Conservation (phyloP, 2,797 vertebrate species). For the Orientallactaga sibirica region DNA sequence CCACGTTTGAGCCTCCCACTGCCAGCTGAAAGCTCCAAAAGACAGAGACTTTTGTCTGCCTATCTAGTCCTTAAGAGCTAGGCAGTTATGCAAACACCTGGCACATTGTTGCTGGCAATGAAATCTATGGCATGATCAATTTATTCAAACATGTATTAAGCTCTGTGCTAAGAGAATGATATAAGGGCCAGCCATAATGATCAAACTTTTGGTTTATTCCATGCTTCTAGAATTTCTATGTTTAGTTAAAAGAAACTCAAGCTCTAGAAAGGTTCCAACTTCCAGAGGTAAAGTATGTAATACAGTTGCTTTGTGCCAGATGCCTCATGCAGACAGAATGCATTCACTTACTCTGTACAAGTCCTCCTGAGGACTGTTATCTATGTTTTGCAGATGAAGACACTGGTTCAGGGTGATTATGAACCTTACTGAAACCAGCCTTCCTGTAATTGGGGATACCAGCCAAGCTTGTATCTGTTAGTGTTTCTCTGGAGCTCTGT, state of each 20-base stretch:
- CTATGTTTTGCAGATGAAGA: conserved; percentile 8
- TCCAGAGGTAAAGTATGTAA: not conserved
- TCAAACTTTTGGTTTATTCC: conserved; percentile 1
- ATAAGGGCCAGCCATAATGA: not conserved
- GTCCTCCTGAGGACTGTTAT: not conserved
- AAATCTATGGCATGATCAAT: not conserved
- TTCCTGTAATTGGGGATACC: not conserved
- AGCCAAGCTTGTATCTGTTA: not conserved
- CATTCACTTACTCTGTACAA: not conserved
- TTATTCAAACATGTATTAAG: not conserved
- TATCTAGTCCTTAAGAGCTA: not conserved
- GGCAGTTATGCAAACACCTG: conserved; percentile 31
- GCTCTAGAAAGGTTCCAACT: not conserved
- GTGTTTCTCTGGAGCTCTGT: not conserved
- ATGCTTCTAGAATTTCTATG: not conserved
- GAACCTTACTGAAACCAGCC: not conserved
- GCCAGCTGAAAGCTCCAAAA: not conserved
- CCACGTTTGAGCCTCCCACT: not conserved
- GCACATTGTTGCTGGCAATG: not conserved
- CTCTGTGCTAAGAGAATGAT: conserved; percentile 34
- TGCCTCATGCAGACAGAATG: not conserved
- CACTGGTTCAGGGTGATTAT: not conserved
- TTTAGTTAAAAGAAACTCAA: conserved; percentile 15
- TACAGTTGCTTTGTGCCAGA: not conserved
- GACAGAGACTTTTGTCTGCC: not conserved